Base-by-base conservation (phyloP, 2,113 vertebrate species). In the Talpa occidentalis region DNA sequence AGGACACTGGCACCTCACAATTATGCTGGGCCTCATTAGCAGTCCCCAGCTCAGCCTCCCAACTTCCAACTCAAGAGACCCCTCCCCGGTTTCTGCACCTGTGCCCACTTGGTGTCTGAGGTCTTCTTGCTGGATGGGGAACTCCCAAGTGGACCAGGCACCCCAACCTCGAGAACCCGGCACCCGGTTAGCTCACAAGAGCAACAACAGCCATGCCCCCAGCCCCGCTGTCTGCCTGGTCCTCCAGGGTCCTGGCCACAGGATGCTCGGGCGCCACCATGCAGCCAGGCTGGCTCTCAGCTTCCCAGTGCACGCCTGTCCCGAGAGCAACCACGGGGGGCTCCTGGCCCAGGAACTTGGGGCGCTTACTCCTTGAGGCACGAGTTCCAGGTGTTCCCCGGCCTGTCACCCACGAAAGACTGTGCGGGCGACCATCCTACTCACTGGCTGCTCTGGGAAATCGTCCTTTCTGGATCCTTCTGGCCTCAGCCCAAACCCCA, bases 141-240 rank as follows among this genome's bases (percentile, higher is more conserved):
- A 44, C 26, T 52, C 32, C 32, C 2, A 15, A 30, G 35, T 3
- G n/a, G 30, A n/a, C 62, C 76, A 56, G 72, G 73, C 35, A 56
- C 81, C 62, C 35, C 35, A 62, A n/a, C 19, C 56, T 44, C 19
- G 67, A 90, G 78, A 78, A 35, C 37, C 0, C 0, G 52, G 44
- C 8, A 14, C 11, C 42, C 42, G 1, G 54, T 44, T 11, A 22
- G 67, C 24, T 14, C 60, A 60, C 26, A 24, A 52, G 19, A 81
- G n/a, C 5, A 9, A 3, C 66, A 26, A 16, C 30, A 26, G 52
- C 70, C 69, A 7, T 5, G 3, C 52, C 69, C 10, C 3, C n/a
- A 0, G 5, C 37, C 0, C 2, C 0, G 30, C 37, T 8, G 0
- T 6, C 44, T 49, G 47, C 47, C 47, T 49, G 47, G 47, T 44